Evolutionary conservation across 2,888 invertebrate species (phyloP).

Genomic region (Lottia gigantea): DNA sequence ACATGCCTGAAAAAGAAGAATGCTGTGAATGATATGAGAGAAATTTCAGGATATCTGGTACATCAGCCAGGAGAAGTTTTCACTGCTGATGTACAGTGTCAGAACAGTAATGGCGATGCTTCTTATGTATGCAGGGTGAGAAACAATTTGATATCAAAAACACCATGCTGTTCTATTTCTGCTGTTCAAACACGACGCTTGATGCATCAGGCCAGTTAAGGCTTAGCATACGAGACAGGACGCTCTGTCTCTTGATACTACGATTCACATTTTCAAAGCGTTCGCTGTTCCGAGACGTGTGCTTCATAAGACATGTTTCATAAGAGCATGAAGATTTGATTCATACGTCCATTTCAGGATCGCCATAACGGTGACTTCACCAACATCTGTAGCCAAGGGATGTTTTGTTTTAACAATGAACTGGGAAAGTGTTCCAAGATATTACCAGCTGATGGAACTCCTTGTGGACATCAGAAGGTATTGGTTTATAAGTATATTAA

Average conservation of each 20-base stretch:
- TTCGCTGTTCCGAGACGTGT: no score
- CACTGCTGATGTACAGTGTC: conserved; percentile 33
- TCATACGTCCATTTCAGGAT: conserved; percentile 12
- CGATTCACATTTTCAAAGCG: no score
- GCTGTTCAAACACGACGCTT: no score
- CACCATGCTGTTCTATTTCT: no score
- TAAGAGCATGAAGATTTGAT: no score
- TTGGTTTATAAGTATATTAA: no score
- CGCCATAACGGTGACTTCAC: not conserved
- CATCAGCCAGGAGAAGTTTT: conserved; percentile 35
- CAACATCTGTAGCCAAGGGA: conserved; percentile 17
- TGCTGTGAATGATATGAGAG: conserved; percentile 18
- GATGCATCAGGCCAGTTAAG: no score
- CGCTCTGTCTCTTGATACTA: no score
- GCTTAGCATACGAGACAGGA: no score
- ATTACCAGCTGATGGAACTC: conserved; percentile 19
- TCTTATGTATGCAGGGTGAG: conserved; percentile 38
- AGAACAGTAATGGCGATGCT: conserved; percentile 24
- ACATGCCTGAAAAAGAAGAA: conserved; percentile 33
- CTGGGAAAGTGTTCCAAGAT: conserved; percentile 11
- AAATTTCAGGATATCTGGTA: conserved; percentile 30
- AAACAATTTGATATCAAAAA: not conserved
- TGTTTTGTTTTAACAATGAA: conserved; percentile 16
- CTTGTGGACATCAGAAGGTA: conserved; percentile 12
- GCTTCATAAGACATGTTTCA: no score